Percentiles rank a stretch among this genome's conserved stretches.
These are phyloP conservation scores for Augochlora pura DNA, from an alignment of 1,140 invertebrate species.

Conservation along the genomic window DNA sequence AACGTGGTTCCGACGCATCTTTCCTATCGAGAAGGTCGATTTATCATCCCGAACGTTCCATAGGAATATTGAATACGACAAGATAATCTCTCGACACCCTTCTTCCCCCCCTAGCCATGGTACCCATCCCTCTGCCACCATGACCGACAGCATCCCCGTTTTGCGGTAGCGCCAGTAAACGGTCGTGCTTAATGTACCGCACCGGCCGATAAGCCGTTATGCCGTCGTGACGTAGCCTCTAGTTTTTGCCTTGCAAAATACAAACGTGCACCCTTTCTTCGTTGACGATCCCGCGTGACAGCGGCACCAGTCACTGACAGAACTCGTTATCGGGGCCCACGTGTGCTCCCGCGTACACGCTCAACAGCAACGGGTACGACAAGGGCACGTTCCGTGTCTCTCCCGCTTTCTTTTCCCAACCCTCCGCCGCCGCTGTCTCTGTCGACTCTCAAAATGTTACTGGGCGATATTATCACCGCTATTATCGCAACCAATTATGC, in stretches of 20 bases:
- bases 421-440: background rate
- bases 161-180: slow-evolving; percentile 62
- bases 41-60: slow-evolving; percentile 68
- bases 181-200: slow-evolving; percentile 69
- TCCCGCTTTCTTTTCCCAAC: background rate
- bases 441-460: slow-evolving; percentile 38
- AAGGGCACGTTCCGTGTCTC: background rate
- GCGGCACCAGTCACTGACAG: slow-evolving; percentile 53
- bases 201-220: slow-evolving; percentile 65
- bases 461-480: slow-evolving; percentile 36
- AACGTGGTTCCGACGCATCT: slow-evolving; percentile 64
- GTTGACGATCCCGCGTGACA: slow-evolving; percentile 58
- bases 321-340: slow-evolving; percentile 53
- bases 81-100: slow-evolving; percentile 69
- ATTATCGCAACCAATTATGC: slow-evolving; percentile 39
- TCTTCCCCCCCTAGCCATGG: slow-evolving; percentile 8
- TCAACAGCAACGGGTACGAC: background rate
- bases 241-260: slow-evolving; percentile 65
- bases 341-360: slow-evolving; percentile 25
- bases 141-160: slow-evolving; percentile 61
- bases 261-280: slow-evolving; percentile 61
- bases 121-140: slow-evolving; percentile 12
- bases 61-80: slow-evolving; percentile 71
- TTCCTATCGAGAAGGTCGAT: slow-evolving; percentile 66
- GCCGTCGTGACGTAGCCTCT: slow-evolving; percentile 64